Evolutionary conservation across 2,888 invertebrate genomes (phyloP).

Genomic region (Macrosiphum euphorbiae): DNA sequence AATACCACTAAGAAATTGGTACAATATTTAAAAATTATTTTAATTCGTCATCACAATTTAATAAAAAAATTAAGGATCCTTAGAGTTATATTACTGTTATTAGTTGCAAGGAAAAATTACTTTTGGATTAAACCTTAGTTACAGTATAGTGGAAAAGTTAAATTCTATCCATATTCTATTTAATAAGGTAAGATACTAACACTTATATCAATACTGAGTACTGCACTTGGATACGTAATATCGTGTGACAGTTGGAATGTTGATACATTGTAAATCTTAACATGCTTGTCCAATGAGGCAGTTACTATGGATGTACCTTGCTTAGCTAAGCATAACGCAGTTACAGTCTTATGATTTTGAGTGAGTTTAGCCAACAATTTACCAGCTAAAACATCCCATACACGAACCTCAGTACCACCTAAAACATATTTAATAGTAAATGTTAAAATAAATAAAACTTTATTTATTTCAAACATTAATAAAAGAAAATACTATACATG

Average conservation of each 20-base stretch:
- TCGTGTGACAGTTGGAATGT: slow-evolving; percentile 90
- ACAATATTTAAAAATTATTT: too few species aligned
- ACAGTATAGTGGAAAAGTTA: not conserved
- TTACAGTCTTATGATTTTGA: slow-evolving; percentile 96
- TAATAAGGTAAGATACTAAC: slow-evolving; percentile 70
- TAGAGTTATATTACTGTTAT: not conserved
- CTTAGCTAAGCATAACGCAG: slow-evolving; percentile 85
- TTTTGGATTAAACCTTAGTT: not conserved
- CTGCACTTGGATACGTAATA: slow-evolving; percentile 89
- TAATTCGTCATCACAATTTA: too few species aligned
- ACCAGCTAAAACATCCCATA: slow-evolving; percentile 95
- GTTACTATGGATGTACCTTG: slow-evolving; percentile 87
- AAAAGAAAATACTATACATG: not conserved
- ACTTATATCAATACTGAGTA: slow-evolving; percentile 85
- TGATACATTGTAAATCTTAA: slow-evolving; percentile 90
- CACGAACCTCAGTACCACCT: slow-evolving; percentile 88
- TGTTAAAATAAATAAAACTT: not conserved
- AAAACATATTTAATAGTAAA: slow-evolving; percentile 42
- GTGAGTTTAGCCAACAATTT: slow-evolving; percentile 86
- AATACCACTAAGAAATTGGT: too few species aligned
- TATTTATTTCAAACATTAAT: not conserved
- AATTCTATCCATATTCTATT: not conserved
- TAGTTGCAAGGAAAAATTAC: not conserved
- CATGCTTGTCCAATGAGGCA: slow-evolving; percentile 91
- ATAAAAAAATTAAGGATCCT: too few species aligned